Conservation (phyloP, 2,888 invertebrate genomes). For the Magallana nippona region DNA sequence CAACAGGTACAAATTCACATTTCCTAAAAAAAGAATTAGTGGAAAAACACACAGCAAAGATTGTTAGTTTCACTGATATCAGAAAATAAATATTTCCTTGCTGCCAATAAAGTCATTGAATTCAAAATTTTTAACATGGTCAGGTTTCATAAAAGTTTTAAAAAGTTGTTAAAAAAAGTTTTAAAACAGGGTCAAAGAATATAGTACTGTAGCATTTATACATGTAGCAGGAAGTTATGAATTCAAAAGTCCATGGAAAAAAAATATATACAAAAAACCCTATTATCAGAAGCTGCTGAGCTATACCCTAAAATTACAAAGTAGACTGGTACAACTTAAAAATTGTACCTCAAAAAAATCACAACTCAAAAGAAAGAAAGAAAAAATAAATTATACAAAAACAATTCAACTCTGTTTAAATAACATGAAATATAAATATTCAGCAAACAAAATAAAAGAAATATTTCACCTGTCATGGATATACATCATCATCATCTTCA, state of each 20-base stretch:
- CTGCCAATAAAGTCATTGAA: not conserved
- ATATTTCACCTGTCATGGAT: no score
- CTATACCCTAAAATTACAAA: not conserved
- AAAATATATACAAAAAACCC: not conserved
- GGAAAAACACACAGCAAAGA: slow-evolving; percentile 5
- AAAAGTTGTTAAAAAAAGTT: not conserved
- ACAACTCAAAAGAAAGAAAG: slow-evolving; percentile 25
- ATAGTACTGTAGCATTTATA: no score
- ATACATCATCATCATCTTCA: no score
- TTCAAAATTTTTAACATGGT: no score
- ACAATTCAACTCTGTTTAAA: slow-evolving; percentile 18
- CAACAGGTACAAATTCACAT: no score
- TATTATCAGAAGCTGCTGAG: not conserved
- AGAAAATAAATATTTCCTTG: not conserved
- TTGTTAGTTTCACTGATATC: slow-evolving; percentile 14
- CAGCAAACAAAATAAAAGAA: no score
- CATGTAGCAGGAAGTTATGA: not conserved
- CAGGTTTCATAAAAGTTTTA: not conserved
- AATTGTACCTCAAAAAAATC: slow-evolving; percentile 12
- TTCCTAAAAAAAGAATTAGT: not conserved
- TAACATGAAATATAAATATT: not conserved
- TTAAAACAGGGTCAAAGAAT: not conserved
- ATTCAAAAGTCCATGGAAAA: not conserved
- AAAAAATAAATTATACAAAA: not conserved
- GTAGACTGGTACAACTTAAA: not conserved